Percentiles rank a stretch among this genome's conserved stretches.
phyloP scores from a whole-genome alignment of 2,888 invertebrate genomes.

The Sthenelais limicola region DNA sequence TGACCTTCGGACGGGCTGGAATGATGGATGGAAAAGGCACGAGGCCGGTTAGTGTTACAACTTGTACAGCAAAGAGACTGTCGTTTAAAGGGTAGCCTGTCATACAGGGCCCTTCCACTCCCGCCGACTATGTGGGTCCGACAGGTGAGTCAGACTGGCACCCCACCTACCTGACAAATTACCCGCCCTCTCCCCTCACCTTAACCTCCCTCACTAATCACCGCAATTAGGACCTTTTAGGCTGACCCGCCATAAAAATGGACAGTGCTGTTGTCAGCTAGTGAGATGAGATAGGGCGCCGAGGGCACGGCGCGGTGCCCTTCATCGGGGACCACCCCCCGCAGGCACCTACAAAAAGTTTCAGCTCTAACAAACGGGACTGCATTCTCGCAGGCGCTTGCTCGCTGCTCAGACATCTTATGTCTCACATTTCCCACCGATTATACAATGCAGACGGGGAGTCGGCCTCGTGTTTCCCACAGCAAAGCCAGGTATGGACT shows the following conservation, averaged over 20 bases:
- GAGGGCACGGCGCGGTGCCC: background rate
- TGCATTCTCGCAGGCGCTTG: slow-evolving; percentile 8
- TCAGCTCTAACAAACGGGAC: slow-evolving; percentile 15
- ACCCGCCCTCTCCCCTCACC: slow-evolving; percentile 5
- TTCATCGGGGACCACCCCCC: background rate
- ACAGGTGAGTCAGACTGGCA: slow-evolving; percentile 30
- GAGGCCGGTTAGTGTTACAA: too few species aligned
- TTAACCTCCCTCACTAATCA: slow-evolving; percentile 14
- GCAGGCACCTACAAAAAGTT: background rate
- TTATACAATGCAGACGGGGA: slow-evolving; percentile 12
- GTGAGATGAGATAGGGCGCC: background rate
- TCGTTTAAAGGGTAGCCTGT: too few species aligned
- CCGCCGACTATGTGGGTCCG: background rate
- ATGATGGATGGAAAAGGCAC: slow-evolving; percentile 12
- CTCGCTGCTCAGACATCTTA: background rate
- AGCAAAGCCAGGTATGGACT: too few species aligned
- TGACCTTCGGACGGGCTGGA: slow-evolving; percentile 17
- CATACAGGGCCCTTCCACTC: background rate
- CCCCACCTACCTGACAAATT: slow-evolving; percentile 32
- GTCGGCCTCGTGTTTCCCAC: background rate
- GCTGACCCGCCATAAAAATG: background rate
- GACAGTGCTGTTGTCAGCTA: background rate
- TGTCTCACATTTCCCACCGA: background rate
- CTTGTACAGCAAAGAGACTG: too few species aligned
- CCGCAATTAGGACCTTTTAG: slow-evolving; percentile 27